Evolutionary conservation across 2,113 vertebrate species (phyloP).

Genomic region (Tupaia chinensis): DNA sequence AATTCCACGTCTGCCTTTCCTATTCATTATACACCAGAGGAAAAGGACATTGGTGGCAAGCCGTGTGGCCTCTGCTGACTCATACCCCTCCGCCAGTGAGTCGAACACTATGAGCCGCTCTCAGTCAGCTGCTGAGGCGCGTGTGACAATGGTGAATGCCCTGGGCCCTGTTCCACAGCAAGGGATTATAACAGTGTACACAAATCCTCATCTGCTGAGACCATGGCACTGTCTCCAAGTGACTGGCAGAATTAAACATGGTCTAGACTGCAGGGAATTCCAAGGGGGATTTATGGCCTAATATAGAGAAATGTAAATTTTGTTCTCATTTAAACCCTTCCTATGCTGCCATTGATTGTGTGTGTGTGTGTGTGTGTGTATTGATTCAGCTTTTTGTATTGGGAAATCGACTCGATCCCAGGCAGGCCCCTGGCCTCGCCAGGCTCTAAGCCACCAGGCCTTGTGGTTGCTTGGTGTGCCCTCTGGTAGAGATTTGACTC

Average conservation of each 20-base stretch:
- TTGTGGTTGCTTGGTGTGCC: not conserved
- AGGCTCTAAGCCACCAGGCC: not conserved
- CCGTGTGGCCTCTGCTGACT: not conserved
- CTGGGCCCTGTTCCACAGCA: not conserved
- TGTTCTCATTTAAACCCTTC: conserved; percentile 62
- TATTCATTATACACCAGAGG: not conserved
- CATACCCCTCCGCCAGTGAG: not conserved
- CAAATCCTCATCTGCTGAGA: conserved; percentile 49
- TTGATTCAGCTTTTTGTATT: conserved; percentile 48
- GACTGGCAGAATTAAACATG: conserved; percentile 66
- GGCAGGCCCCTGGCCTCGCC: not conserved
- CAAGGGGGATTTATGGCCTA: conserved; percentile 40
- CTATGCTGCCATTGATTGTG: not conserved
- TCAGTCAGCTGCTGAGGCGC: not conserved
- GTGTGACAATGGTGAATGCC: conserved; percentile 27
- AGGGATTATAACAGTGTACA: conserved; percentile 34
- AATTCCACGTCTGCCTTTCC: not conserved
- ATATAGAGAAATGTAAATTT: conserved; percentile 68
- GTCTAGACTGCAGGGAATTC: conserved; percentile 35
- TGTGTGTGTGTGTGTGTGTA: not conserved
- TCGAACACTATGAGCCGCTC: not conserved
- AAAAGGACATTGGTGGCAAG: not conserved
- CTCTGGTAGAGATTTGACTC: not conserved
- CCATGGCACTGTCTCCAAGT: conserved; percentile 9
- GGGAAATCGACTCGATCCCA: not conserved